Conservation (phyloP, 1,140 invertebrate species). For the Formica selysi region DNA sequence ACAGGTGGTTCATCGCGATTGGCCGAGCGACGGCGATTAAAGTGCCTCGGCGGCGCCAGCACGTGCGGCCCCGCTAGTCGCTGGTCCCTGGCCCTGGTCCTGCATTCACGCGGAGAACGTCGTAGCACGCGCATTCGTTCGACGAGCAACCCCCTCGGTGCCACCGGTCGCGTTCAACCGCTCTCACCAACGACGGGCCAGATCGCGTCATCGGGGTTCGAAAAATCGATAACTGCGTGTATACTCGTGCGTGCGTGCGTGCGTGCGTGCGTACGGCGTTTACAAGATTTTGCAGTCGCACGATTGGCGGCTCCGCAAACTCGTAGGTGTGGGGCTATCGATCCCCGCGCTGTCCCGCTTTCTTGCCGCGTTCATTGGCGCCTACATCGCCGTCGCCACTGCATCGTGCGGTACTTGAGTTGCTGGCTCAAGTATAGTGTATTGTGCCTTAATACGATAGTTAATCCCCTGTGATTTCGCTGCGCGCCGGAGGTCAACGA, state of each 20-base stretch:
- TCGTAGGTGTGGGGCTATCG: slow-evolving; percentile 68
- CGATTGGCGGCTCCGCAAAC: slow-evolving; percentile 52
- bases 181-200: slow-evolving; percentile 51
- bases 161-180: not conserved
- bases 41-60: slow-evolving; percentile 65
- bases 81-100: not conserved
- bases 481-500: not conserved
- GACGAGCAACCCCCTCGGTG: not conserved
- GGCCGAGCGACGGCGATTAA: slow-evolving; percentile 68
- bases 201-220: not conserved
- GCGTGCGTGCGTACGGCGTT: slow-evolving; percentile 4
- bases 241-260: not conserved
- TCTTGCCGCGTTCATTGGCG: slow-evolving; percentile 68
- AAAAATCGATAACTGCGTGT: slow-evolving; percentile 27
- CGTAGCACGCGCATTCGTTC: slow-evolving; percentile 37
- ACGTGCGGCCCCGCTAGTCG: slow-evolving; percentile 61
- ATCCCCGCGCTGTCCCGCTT: slow-evolving; percentile 68
- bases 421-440: slow-evolving; percentile 59
- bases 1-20: slow-evolving; percentile 82
- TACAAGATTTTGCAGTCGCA: slow-evolving; percentile 30
- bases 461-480: slow-evolving; percentile 44
- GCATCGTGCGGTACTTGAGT: slow-evolving; percentile 61
- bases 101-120: slow-evolving; percentile 66
- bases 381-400: slow-evolving; percentile 24
- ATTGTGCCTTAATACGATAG: slow-evolving; percentile 59